These are phyloP conservation scores for Musca domestica DNA, from an alignment of 1,140 invertebrate species.

Conservation along the genomic window DNA sequence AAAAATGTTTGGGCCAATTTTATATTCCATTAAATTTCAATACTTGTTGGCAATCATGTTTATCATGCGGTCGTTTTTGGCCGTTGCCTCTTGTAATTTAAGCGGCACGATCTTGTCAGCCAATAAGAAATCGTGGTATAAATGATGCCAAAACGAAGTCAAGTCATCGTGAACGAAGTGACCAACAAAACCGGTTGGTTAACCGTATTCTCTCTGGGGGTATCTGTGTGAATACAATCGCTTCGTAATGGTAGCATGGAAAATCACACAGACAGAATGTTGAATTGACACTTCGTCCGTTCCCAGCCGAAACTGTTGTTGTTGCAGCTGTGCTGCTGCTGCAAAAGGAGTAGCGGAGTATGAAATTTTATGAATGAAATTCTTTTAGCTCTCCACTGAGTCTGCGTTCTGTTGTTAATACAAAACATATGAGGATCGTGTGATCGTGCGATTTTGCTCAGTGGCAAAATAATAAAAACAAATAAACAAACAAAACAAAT, in stretches of 20 bases:
- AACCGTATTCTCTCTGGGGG: not conserved
- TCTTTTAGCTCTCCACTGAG: constrained; percentile 4
- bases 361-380: constrained; percentile 28
- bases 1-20: too few relatives aligned
- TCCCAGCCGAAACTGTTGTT: not conserved
- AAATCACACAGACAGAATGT: too few relatives aligned
- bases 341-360: constrained; percentile 12
- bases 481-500: constrained; percentile 6
- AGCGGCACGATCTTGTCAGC: constrained; percentile 15
- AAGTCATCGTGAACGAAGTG: not conserved
- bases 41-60: too few relatives aligned
- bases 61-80: too few relatives aligned
- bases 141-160: not conserved
- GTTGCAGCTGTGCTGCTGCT: too few relatives aligned
- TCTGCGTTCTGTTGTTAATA: too few relatives aligned
- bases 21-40: too few relatives aligned
- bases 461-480: not conserved
- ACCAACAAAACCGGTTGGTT: constrained; percentile 15
- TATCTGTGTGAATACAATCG: not conserved
- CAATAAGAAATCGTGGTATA: constrained; percentile 14
- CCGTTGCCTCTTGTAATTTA: too few relatives aligned
- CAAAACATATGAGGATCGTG: too few relatives aligned
- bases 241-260: too few relatives aligned
- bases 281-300: not conserved
- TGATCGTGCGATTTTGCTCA: too few relatives aligned